Evolutionary conservation across 2,888 invertebrate genomes (phyloP).

Genomic region (Andrena haemorrhoa): DNA sequence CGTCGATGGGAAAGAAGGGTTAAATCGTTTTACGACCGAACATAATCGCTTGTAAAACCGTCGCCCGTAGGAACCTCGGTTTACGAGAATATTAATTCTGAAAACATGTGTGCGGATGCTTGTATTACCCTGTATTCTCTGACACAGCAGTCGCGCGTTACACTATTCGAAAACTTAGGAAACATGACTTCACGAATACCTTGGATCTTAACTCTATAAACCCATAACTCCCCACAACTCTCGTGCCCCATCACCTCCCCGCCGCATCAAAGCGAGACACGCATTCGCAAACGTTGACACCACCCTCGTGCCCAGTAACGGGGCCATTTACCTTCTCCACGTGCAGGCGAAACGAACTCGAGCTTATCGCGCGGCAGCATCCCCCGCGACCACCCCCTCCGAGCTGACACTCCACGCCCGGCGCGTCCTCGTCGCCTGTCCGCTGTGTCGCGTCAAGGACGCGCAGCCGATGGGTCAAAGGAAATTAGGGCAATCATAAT

Average conservation of each 20-base stretch:
- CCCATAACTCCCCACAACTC: too few species aligned
- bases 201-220: too few species aligned
- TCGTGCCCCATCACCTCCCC: background rate
- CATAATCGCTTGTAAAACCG: slow-evolving; percentile 2
- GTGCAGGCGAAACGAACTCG: slow-evolving; percentile 6
- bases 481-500: slow-evolving; percentile 78
- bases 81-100: too few species aligned
- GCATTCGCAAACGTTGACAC: background rate
- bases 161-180: too few species aligned
- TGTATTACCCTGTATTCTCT: too few species aligned
- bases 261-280: background rate
- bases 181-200: too few species aligned
- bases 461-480: slow-evolving; percentile 65
- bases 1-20: background rate
- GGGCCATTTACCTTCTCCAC: slow-evolving; percentile 8
- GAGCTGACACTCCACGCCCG: slow-evolving; percentile 1
- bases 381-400: background rate
- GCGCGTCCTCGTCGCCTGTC: slow-evolving; percentile 16
- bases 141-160: too few species aligned
- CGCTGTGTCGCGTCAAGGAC: slow-evolving; percentile 59
- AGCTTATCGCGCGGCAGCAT: slow-evolving; percentile 35
- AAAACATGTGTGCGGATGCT: too few species aligned
- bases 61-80: too few species aligned
- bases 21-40: slow-evolving; percentile 16
- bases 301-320: background rate